phyloP scores from a whole-genome alignment of 2,797 vertebrate species.

The Hirundo rustica region DNA sequence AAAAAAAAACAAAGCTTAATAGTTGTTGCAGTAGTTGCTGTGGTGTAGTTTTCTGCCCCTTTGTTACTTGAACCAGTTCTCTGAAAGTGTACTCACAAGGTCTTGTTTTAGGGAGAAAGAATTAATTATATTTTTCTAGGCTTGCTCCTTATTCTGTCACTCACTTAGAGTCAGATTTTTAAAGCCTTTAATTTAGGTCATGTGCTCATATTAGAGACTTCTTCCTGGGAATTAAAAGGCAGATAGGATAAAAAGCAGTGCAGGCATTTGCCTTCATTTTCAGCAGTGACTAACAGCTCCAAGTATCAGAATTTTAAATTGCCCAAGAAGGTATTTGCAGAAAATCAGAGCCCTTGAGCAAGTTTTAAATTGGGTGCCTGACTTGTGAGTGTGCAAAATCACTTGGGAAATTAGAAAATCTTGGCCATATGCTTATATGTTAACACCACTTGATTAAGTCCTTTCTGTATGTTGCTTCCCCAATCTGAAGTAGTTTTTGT shows the following conservation, averaged over 20 bases:
- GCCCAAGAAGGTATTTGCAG: background rate
- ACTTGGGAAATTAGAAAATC: constrained; percentile 41
- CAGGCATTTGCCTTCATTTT: background rate
- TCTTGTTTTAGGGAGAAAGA: background rate
- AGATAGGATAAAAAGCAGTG: background rate
- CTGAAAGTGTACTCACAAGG: background rate
- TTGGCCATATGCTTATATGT: constrained; percentile 30
- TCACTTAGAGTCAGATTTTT: background rate
- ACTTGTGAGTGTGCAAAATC: background rate
- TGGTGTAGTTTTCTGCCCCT: background rate
- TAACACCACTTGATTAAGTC: constrained; percentile 44
- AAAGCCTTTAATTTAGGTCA: background rate
- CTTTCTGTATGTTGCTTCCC: constrained; percentile 28
- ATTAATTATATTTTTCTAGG: background rate
- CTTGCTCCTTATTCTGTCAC: background rate
- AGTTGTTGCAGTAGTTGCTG: background rate
- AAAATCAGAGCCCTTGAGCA: constrained; percentile 17
- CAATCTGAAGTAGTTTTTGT: constrained; percentile 41
- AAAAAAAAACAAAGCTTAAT: background rate
- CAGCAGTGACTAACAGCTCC: background rate
- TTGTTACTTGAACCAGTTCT: background rate
- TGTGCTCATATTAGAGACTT: background rate
- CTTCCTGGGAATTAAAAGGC: background rate
- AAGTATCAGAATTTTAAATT: constrained; percentile 39
- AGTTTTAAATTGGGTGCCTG: constrained; percentile 14